A percentile compares a stretch with the other conserved stretches of the same genome.
These are phyloP conservation scores for Egretta garzetta DNA, from an alignment of 2,113 vertebrate genomes.

Conservation along the genomic window DNA sequence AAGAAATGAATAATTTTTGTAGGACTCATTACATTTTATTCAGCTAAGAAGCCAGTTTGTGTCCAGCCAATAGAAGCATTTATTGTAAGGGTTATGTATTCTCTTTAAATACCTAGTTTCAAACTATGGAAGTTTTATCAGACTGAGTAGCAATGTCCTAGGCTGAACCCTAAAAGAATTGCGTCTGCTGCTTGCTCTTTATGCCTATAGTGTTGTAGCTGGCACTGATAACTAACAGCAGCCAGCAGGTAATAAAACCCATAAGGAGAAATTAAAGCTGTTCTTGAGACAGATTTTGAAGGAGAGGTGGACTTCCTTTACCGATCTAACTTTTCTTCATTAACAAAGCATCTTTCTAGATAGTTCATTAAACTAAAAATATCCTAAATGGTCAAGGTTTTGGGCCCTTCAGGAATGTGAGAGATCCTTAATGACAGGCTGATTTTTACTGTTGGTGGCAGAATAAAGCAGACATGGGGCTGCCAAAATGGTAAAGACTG, in stretches of 20 bases:
- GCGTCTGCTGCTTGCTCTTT: neutral
- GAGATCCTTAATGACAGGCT: neutral
- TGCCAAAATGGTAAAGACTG: neutral
- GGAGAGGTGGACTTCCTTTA: neutral
- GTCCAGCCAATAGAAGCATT: neutral
- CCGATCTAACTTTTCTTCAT: neutral
- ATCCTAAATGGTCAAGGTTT: neutral
- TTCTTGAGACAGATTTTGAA: neutral
- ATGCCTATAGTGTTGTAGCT: neutral
- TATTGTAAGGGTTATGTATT: neutral
- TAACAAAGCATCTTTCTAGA: neutral
- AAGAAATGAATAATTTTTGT: neutral
- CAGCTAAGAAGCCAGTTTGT: neutral
- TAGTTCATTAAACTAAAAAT: neutral
- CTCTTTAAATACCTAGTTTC: neutral
- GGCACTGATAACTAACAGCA: neutral
- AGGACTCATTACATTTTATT: neutral
- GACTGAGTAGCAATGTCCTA: neutral
- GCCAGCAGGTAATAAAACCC: neutral
- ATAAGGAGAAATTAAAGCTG: neutral
- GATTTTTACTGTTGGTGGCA: neutral
- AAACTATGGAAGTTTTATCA: neutral
- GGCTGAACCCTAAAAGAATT: neutral
- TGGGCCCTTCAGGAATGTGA: neutral
- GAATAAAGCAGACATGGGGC: neutral